Percentiles rank a stretch among this genome's conserved stretches.
Evolutionary conservation across 2,113 vertebrate genomes (phyloP).

Genomic region (Todiramphus chloris): DNA sequence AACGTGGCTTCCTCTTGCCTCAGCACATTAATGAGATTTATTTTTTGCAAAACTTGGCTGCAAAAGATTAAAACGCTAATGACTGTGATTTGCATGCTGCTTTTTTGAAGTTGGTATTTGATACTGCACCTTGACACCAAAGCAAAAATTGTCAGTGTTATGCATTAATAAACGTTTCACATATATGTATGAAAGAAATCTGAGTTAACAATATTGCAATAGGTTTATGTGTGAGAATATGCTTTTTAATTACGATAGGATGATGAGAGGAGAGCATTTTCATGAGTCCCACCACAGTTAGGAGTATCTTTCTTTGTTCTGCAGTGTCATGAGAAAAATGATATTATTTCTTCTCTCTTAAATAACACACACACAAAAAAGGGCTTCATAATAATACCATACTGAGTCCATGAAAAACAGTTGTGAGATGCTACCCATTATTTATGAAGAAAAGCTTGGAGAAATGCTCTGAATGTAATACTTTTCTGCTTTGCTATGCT

Average conservation of each 20-base stretch:
- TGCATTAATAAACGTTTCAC: neutral
- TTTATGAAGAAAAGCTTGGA: neutral
- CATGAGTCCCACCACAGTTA: neutral
- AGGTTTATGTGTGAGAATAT: neutral
- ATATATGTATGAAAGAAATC: neutral
- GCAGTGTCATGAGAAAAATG: neutral
- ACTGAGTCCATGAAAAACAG: neutral
- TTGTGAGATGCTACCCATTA: neutral
- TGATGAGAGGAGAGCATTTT: neutral
- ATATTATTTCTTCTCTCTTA: neutral
- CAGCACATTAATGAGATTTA: neutral
- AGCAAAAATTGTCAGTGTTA: neutral
- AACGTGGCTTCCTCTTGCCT: neutral
- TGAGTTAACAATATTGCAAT: neutral
- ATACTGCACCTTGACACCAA: neutral
- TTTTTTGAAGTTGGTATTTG: neutral
- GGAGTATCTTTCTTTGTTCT: neutral
- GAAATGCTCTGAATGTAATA: neutral
- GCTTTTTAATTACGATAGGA: neutral
- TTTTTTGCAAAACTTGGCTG: neutral
- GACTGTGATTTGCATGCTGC: neutral
- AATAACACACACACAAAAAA: neutral
- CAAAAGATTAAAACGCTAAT: constrained; percentile 30
- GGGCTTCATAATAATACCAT: neutral
- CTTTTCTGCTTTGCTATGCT: neutral